These are phyloP conservation scores for Hycleus cichorii DNA, from an alignment of 1,140 invertebrate species.

Conservation along the genomic window DNA sequence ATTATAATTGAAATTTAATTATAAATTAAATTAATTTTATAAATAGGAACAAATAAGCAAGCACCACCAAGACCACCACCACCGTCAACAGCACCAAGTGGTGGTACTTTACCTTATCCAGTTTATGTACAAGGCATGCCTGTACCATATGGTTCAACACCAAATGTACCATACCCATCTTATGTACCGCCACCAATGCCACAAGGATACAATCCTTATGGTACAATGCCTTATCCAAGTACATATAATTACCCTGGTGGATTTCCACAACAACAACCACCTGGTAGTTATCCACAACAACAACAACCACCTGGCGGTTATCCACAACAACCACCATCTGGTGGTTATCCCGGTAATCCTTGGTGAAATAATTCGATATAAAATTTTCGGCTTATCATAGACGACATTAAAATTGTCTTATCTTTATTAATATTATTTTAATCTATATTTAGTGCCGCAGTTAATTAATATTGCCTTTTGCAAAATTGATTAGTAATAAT, in stretches of 20 bases:
- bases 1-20: slow-evolving; percentile 13
- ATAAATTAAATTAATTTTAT: background rate
- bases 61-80: slow-evolving; percentile 27
- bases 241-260: slow-evolving; percentile 44
- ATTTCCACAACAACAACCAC: slow-evolving; percentile 39
- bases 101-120: slow-evolving; percentile 55
- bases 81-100: slow-evolving; percentile 40
- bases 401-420: too few relatives aligned
- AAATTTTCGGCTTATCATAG: too few relatives aligned
- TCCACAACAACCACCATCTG: background rate
- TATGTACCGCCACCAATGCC: slow-evolving; percentile 71
- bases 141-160: slow-evolving; percentile 59
- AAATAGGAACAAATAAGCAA: slow-evolving; percentile 7
- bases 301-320: slow-evolving; percentile 13
- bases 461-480: too few relatives aligned
- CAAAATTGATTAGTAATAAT: too few relatives aligned
- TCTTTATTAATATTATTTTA: too few relatives aligned
- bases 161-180: slow-evolving; percentile 59
- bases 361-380: background rate
- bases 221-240: slow-evolving; percentile 64
- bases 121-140: slow-evolving; percentile 65
- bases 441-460: too few relatives aligned
- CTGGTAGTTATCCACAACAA: slow-evolving; percentile 24
- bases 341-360: slow-evolving; percentile 5
- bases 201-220: slow-evolving; percentile 77